Evolutionary conservation across 2,888 invertebrate species (phyloP), one percentile per base, ranked within the genome.

Genomic region (Gerris lacustris): DNA sequence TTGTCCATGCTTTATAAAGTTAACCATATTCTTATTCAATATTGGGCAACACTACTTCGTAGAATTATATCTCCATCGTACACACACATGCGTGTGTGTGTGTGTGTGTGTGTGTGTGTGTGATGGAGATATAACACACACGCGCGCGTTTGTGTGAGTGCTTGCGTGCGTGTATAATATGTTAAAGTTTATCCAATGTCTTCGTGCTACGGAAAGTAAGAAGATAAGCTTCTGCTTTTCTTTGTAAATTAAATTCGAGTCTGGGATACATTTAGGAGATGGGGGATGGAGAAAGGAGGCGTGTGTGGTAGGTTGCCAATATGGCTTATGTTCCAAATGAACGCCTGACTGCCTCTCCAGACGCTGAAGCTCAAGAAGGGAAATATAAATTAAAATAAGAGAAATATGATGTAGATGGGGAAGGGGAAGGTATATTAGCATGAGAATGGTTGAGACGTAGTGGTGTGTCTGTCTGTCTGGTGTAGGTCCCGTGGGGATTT

Each of bases 261-360:
- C 55, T 55, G 55, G 4, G 55, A 55, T 11, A 55, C 15, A 55
- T 55, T 31, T 1, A 55, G 11, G 1, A 55, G 55, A 55, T 55
- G 55, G 9, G 55, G 5, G 31, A 31, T 31, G 31, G 31, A 31
- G 31, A 4, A 31, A 31, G 15, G 55, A 55, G 55, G 15, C 55
- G 55, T 55, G 55, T 55, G 55, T 15, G 55, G 9, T 55, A 55
- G 55, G 11, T 55, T 55, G 11, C 55, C 55, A 55, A 55, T 55
- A 55, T 55, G 55, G 55, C 55, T 55, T 55, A 55, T 55, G 55
- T 55, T 55, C 55, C 55, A 55, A 55, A 55, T 55, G 55, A 55
- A 55, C 55, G 55, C 55, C 55, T 55, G 55, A 55, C 55, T 55
- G 55, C 55, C 15, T 15, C 5, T 9, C 15, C 15, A 55, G 55